Percentiles rank a stretch among this genome's conserved stretches.
Conservation (phyloP, 1,140 invertebrate species). For the Apis mellifera region DNA sequence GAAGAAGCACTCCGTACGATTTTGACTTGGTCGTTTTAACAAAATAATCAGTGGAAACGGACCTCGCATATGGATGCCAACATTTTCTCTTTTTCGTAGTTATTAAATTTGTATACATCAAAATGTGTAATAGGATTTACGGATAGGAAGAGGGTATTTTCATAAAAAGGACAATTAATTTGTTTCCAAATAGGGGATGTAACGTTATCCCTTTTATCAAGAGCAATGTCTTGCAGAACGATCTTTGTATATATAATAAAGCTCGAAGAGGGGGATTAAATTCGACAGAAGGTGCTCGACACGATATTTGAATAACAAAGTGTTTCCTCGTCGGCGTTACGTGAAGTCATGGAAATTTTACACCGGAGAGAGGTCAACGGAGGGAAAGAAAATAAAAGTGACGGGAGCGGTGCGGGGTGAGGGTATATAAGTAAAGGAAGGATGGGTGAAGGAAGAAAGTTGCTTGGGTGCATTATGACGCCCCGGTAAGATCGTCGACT, state of each 20-base stretch:
- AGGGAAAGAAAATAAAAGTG: slow-evolving; percentile 38
- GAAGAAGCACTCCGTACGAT: not conserved
- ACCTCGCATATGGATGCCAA: slow-evolving; percentile 3
- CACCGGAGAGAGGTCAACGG: slow-evolving; percentile 23
- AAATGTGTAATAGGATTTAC: too few relatives aligned
- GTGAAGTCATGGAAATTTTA: slow-evolving; percentile 53
- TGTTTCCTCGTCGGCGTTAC: slow-evolving; percentile 43
- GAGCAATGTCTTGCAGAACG: too few relatives aligned
- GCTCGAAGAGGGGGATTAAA: slow-evolving; percentile 16
- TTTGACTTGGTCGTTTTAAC: not conserved
- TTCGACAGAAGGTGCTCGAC: slow-evolving; percentile 31
- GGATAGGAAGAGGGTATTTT: not conserved
- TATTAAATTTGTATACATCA: too few relatives aligned
- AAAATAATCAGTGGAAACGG: not conserved
- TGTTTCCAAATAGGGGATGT: not conserved
- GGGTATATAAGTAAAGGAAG: not conserved
- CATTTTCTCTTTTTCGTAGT: not conserved
- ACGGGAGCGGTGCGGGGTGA: not conserved
- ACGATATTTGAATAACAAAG: slow-evolving; percentile 51
- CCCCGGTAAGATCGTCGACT: slow-evolving; percentile 12
- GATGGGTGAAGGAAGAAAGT: slow-evolving; percentile 24
- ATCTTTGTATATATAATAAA: not conserved
- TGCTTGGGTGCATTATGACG: slow-evolving; percentile 51
- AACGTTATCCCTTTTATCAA: slow-evolving; percentile 12
- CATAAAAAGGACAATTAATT: not conserved